phyloP scores from a whole-genome alignment of 64 coral and sea anemone species.

The Montipora cactus region DNA sequence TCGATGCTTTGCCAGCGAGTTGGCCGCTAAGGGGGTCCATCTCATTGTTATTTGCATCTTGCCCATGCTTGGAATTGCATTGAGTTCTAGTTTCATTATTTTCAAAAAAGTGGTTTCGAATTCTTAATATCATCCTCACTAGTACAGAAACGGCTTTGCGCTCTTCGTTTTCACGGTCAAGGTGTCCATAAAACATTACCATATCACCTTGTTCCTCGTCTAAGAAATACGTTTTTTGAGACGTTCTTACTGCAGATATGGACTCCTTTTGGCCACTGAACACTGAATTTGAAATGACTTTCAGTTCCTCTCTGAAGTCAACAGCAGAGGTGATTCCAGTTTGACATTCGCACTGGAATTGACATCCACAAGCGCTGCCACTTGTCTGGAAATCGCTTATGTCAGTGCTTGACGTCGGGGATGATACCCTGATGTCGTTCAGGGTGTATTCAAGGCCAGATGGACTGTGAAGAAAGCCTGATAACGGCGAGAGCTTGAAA shows the following conservation, averaged over 20 bases:
- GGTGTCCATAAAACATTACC: constrained; percentile 58
- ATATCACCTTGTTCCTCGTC: constrained; percentile 90
- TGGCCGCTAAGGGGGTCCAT: not conserved
- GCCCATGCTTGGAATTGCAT: not conserved
- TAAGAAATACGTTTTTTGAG: constrained; percentile 50
- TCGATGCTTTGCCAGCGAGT: not conserved
- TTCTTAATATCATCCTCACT: constrained; percentile 77
- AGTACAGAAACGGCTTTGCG: constrained; percentile 68
- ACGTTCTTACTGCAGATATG: constrained; percentile 16
- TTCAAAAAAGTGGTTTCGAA: constrained; percentile 90
- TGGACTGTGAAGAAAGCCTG: not conserved
- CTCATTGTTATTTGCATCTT: constrained; percentile 57
- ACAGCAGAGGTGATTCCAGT: constrained; percentile 72
- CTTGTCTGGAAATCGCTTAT: constrained; percentile 77
- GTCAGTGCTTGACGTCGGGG: constrained; percentile 75
- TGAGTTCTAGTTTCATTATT: constrained; percentile 48
- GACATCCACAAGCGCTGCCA: constrained; percentile 49
- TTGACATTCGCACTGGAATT: constrained; percentile 79
- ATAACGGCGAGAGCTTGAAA: constrained; percentile 24
- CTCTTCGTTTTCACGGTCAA: not conserved
- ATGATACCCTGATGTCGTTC: constrained; percentile 35
- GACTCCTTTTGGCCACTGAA: constrained; percentile 49
- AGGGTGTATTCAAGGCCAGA: not conserved
- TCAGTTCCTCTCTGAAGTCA: constrained; percentile 86
- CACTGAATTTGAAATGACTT: constrained; percentile 77